Percentiles rank a stretch among this genome's conserved stretches.
phyloP scores from a whole-genome alignment of 2,113 vertebrate genomes.

The Trogon melanurus region DNA sequence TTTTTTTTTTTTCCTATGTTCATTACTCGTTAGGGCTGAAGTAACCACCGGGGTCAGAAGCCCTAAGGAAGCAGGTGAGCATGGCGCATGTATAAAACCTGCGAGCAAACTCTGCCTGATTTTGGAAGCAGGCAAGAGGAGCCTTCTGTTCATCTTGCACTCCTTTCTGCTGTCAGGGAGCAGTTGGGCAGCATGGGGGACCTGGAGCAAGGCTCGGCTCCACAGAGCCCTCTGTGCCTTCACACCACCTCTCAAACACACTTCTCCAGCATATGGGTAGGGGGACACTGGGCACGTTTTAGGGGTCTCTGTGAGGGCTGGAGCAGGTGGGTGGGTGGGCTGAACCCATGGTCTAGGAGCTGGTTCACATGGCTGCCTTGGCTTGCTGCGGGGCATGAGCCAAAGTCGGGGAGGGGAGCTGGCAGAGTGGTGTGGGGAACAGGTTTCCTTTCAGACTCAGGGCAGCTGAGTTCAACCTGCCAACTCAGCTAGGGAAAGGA shows the following conservation, averaged over 20 bases:
- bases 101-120: not conserved
- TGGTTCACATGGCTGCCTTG: not conserved
- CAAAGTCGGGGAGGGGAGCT: not conserved
- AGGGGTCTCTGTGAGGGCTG: not conserved
- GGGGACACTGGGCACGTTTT: rapidly evolving
- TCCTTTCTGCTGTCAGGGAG: not conserved
- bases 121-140: not conserved
- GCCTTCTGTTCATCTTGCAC: not conserved
- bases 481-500: not conserved
- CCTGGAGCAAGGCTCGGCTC: not conserved
- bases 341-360: not conserved
- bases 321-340: not conserved
- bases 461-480: not conserved
- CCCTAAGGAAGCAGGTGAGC: not conserved
- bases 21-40: not conserved
- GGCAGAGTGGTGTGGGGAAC: not conserved
- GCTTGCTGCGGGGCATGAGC: not conserved
- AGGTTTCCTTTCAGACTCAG: not conserved
- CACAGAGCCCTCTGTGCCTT: rapidly evolving
- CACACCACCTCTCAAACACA: not conserved
- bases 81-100: rapidly evolving
- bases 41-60: not conserved
- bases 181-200: not conserved
- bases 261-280: rapidly evolving
- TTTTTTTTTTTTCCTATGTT: not conserved